These are phyloP conservation scores for Fistularia tabacaria DNA, from an alignment of 2,797 vertebrate genomes.

Conservation along the genomic window DNA sequence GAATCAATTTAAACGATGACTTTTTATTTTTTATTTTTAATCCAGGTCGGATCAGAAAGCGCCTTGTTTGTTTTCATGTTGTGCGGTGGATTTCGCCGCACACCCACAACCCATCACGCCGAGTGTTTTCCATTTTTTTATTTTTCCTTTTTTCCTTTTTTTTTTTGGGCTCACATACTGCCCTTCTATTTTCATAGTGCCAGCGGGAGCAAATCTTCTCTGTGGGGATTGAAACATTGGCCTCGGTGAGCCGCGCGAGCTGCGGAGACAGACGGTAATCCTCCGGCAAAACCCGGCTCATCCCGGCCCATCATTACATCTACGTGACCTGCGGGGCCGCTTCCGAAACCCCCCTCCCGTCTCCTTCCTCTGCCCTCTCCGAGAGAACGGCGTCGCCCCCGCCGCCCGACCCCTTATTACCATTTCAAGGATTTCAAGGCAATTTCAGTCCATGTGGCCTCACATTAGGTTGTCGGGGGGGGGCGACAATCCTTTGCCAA, in stretches of 20 bases:
- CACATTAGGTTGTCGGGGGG: constrained; percentile 37
- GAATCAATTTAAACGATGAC: too few species aligned
- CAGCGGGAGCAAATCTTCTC: constrained; percentile 51
- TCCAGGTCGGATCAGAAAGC: too few species aligned
- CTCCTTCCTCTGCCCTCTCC: constrained; percentile 5
- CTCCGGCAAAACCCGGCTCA: constrained; percentile 64
- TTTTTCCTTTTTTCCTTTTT: constrained; percentile 26
- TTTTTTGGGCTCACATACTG: constrained; percentile 25
- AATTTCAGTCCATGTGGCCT: constrained; percentile 56
- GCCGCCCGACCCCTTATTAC: constrained; percentile 44
- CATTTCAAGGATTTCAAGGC: constrained; percentile 68
- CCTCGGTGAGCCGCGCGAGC: constrained; percentile 41
- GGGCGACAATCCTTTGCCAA: too few species aligned
- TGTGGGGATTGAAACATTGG: constrained; percentile 52
- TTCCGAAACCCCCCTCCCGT: constrained; percentile 15
- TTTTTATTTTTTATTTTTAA: too few species aligned
- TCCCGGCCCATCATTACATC: constrained; percentile 63
- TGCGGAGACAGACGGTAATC: constrained; percentile 62
- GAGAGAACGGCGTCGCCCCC: constrained; percentile 33
- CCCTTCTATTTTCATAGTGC: constrained; percentile 39
- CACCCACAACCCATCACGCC: constrained; percentile 8
- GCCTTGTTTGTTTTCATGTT: too few species aligned
- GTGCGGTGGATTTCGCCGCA: background rate
- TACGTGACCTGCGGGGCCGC: constrained; percentile 48
- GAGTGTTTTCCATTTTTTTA: constrained; percentile 17